Base-by-base conservation (phyloP, 2,888 invertebrate species). In the Lepetodrilus schrolli region DNA sequence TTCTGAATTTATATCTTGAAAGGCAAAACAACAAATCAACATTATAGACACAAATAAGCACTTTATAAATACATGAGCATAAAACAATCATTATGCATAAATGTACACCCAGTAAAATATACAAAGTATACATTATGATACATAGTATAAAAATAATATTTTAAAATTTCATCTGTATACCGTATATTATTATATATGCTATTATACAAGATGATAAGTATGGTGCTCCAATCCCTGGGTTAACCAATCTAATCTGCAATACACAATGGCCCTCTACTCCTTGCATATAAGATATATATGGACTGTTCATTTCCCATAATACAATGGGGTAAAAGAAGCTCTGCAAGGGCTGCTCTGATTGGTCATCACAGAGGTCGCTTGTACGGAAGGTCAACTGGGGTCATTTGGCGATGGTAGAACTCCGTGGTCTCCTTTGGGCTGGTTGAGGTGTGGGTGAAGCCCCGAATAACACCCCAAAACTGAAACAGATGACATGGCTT, bases 401-500 rank as follows among this genome's bases (percentile, higher is more conserved):
- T 58, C 68, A 74, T 47, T 66, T 70, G 34, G 65, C 66, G 43
- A 71, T 50, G n/a, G 50, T 50, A 30, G 70, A 65, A 74, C 21
- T 70, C 23, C 47, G 36, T 20, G 8, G 8, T 7, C 58, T 26
- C 2, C 58, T 26, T 10, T 34, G 30, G 2, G 26, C 17, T 30
- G 30, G 58, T 51, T 30, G 30, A 23, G 51, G 58, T 38, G 78
- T 38, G 47, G 80, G 68, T 51, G 77, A 77, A 72, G 80, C 79
- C 71, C 81, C 74, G 77, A 84, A 82, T 72, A 84, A 74, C 72
- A 82, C 80, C 74, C 80, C 78, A 74, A 84, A 84, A 75, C 84
- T 84, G 82, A 43, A 81, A 77, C 37, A 20, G 1, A 38, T 58
- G 43, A 13, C 17, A 36, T n/a, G n/a, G 17, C 23, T n/a, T 2